Conservation (phyloP, 2,888 invertebrate species). For the Aphrophora alni region DNA sequence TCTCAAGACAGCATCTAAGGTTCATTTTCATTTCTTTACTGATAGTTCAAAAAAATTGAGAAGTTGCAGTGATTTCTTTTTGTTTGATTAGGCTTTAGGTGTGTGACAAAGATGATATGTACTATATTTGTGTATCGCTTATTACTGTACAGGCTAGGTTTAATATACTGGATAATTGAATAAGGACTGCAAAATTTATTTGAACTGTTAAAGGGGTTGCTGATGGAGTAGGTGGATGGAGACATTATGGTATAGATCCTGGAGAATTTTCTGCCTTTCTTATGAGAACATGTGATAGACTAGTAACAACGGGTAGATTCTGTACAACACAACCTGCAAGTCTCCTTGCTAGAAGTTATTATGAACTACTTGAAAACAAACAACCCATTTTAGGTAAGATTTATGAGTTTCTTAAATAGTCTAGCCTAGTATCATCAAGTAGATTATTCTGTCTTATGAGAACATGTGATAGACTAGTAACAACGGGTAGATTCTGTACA, state of each 20-base stretch:
- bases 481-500: slow-evolving; percentile 86
- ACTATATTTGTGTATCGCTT: too few species aligned
- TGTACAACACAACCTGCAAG: slow-evolving; percentile 86
- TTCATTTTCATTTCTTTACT: too few species aligned
- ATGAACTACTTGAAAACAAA: slow-evolving; percentile 90
- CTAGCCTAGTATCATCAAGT: too few species aligned
- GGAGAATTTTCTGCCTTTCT: slow-evolving; percentile 93
- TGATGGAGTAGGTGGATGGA: slow-evolving; percentile 99
- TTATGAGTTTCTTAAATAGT: neutral
- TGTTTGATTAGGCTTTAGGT: too few species aligned
- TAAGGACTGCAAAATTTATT: too few species aligned
- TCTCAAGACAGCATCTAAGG: too few species aligned
- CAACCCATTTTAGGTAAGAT: slow-evolving; percentile 84
- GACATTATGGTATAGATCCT: slow-evolving; percentile 96
- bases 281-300: slow-evolving; percentile 93
- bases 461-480: slow-evolving; percentile 91
- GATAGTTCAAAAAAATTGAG: too few species aligned
- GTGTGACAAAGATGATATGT: too few species aligned
- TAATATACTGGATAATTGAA: too few species aligned
- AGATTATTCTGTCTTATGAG: too few species aligned
- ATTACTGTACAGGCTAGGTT: too few species aligned
- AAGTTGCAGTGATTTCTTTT: too few species aligned
- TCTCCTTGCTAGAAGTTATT: slow-evolving; percentile 89
- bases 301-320: slow-evolving; percentile 89
- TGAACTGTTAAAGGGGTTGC: slow-evolving; percentile 87